Evolutionary conservation across 2,888 invertebrate genomes (phyloP), one percentile per base, ranked within the genome.

Genomic region (Mermis nigrescens): DNA sequence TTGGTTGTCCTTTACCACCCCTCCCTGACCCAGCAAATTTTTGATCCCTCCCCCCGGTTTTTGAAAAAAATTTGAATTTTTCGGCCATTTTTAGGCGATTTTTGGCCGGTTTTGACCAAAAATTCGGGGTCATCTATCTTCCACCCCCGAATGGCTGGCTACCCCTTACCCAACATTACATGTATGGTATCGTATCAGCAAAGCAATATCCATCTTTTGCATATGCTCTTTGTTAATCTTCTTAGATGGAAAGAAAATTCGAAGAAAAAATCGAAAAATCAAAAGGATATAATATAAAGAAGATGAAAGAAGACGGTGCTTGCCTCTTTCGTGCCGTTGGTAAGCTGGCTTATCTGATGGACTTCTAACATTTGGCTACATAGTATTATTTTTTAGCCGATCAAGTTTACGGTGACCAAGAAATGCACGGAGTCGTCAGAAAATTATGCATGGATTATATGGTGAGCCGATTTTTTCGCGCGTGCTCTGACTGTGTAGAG

Each of bases 391-490:
- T 68, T 70, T 60, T 68, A 77, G 86, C 88, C 55, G 82, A 87
- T 75, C 87, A 89, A 75, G 82, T 89, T 32, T 89, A 83, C 72
- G 88, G 88, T 1, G 87, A 89, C 74, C 85, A 89, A 74, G 87
- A 86, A 67, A 85, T 87, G 83, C 87, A 89, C 71, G 79, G 80
- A 62, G 80, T 82, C 64, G 85, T 88, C 24, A 79, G 88, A 46
- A 82, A 83, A 68, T 82, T 85, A 68, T 87, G 87, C 70, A 85
- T 88, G 82, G 86, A 89, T 75, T 88, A 89, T 69, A 85, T 89
- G 77, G 86, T 86, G 75, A 78, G 80, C 58, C 54, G 2, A 22
- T 57, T 24, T 7, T 51, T 51, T 45, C 12, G 45, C 45, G 12
- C 12, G n/a, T 45, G n/a, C 12, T 15, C 12, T n/a, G n/a, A n/a